Evolutionary conservation across 2,888 invertebrate species (phyloP).

Genomic region (Scaptodrosophila latifasciaeformis): DNA sequence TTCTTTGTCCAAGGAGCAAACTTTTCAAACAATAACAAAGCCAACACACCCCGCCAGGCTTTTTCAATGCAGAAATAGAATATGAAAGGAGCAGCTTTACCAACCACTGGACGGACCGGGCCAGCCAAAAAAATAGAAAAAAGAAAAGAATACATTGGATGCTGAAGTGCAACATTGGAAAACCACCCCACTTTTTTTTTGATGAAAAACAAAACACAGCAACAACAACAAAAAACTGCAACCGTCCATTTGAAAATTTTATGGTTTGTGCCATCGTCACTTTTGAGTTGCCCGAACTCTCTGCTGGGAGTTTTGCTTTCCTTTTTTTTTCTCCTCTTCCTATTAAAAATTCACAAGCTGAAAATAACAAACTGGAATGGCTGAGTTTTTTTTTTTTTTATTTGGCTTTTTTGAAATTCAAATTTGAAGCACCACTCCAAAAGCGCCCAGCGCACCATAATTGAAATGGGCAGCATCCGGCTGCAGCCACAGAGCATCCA

Average conservation of each 20-base stretch:
- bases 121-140: conserved; percentile 12
- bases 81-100: too few relatives aligned
- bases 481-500: too few relatives aligned
- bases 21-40: too few relatives aligned
- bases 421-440: conserved; percentile 70
- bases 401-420: conserved; percentile 57
- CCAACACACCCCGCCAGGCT: background rate
- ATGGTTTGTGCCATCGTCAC: too few relatives aligned
- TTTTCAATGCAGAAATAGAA: too few relatives aligned
- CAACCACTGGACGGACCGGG: too few relatives aligned
- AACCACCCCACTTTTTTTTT: too few relatives aligned
- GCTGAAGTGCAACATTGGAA: too few relatives aligned
- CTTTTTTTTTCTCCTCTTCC: conserved; percentile 10
- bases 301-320: background rate
- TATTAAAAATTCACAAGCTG: conserved; percentile 54
- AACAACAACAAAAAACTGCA: conserved; percentile 26
- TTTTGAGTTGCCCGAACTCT: background rate
- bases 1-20: too few relatives aligned
- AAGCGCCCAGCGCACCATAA: conserved; percentile 60
- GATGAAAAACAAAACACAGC: conserved; percentile 29
- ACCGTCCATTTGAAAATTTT: background rate
- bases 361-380: conserved; percentile 43
- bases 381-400: too few relatives aligned
- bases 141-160: too few relatives aligned
- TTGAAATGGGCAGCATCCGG: conserved; percentile 72